A percentile compares a stretch with the other conserved stretches of the same genome.
phyloP scores from a whole-genome alignment of 2,797 vertebrate species.

The Sebastiscus albofasciatus region DNA sequence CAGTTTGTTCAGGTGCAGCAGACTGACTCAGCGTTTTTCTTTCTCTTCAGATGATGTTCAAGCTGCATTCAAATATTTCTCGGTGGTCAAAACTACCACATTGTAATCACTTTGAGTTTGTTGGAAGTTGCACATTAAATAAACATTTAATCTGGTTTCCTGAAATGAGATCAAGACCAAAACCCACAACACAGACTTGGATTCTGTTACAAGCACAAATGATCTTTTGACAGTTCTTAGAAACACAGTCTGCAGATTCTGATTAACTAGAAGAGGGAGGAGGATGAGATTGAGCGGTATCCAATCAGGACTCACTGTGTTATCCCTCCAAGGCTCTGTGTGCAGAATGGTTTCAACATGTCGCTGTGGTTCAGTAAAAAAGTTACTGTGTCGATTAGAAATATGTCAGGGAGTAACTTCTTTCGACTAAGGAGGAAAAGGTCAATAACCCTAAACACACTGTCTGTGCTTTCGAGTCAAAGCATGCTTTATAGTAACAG shows the following conservation, averaged over 20 bases:
- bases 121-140: neutral
- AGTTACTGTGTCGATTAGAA: neutral
- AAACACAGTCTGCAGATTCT: neutral
- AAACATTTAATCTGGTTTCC: neutral
- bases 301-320: neutral
- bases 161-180: neutral
- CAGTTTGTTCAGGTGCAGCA: constrained; percentile 10
- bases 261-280: neutral
- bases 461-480: neutral
- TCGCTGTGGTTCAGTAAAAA: neutral
- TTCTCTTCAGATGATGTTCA: neutral
- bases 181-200: neutral
- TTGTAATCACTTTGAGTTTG: neutral
- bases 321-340: neutral
- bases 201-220: neutral
- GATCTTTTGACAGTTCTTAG: neutral
- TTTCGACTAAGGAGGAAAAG: neutral
- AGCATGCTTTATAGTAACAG: neutral
- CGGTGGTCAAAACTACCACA: neutral
- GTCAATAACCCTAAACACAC: neutral
- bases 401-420: neutral
- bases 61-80: neutral
- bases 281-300: neutral
- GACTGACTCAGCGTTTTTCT: neutral
- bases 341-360: neutral